phyloP scores from a whole-genome alignment of 1,140 invertebrate species.

The Drosophila punjabiensis region DNA sequence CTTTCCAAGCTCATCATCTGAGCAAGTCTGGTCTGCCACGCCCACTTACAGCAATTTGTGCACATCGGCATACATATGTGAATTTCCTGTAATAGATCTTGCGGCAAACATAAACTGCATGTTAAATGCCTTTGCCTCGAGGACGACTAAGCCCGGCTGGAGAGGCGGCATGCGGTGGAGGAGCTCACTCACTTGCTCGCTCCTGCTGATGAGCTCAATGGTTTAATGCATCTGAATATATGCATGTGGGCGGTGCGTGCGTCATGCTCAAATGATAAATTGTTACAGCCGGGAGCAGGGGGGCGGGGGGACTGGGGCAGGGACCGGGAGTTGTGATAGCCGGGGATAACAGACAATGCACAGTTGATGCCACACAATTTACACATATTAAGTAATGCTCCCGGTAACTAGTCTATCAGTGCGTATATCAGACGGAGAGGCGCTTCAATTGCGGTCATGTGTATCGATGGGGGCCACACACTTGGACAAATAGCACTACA shows the following conservation, averaged over 20 bases:
- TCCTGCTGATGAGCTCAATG: slow-evolving; percentile 60
- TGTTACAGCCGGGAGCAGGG: slow-evolving; percentile 45
- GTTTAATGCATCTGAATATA: slow-evolving; percentile 58
- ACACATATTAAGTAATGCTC: slow-evolving; percentile 82
- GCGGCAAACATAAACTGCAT: slow-evolving; percentile 82
- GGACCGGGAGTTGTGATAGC: slow-evolving; percentile 54
- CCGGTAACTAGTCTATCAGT: slow-evolving; percentile 71
- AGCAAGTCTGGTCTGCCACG: slow-evolving; percentile 38
- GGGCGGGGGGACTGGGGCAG: slow-evolving; percentile 2
- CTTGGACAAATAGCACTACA: slow-evolving; percentile 72
- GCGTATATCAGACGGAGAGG: slow-evolving; percentile 41
- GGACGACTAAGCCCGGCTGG: slow-evolving; percentile 39
- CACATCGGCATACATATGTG: slow-evolving; percentile 68
- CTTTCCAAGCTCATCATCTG: slow-evolving; percentile 35
- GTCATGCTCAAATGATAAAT: slow-evolving; percentile 83
- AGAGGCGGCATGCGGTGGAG: slow-evolving; percentile 7
- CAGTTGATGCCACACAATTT: slow-evolving; percentile 83
- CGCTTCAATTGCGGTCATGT: slow-evolving; percentile 14
- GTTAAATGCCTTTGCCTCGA: slow-evolving; percentile 78
- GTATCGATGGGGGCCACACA: slow-evolving; percentile 21
- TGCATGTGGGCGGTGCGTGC: slow-evolving; percentile 63
- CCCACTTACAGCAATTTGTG: slow-evolving; percentile 68
- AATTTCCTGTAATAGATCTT: slow-evolving; percentile 82
- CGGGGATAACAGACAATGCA: slow-evolving; percentile 79
- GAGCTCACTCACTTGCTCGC: background rate